Conservation (phyloP, 2,797 vertebrate species). For the Trematomus bernacchii region DNA sequence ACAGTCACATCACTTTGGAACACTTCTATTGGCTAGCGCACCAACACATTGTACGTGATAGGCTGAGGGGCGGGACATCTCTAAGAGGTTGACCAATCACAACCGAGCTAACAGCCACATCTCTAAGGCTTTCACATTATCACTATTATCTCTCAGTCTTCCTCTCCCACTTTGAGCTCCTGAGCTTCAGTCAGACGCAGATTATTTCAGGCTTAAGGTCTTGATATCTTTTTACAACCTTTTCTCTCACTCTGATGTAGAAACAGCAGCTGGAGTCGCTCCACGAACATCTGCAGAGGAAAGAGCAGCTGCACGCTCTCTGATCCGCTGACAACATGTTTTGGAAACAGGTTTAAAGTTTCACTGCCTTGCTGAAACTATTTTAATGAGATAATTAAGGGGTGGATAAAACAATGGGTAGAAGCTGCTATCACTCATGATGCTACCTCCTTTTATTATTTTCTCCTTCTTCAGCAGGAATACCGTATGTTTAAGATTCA, state of each 20-base stretch:
- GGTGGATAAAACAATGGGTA: constrained; percentile 41
- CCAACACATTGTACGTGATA: too few species aligned
- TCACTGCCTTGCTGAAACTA: constrained; percentile 50
- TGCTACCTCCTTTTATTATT: neutral
- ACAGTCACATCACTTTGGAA: too few species aligned
- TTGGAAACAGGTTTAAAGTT: constrained; percentile 69
- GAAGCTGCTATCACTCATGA: constrained; percentile 41
- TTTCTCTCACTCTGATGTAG: constrained; percentile 57
- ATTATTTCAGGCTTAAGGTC: constrained; percentile 61
- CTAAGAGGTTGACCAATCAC: neutral
- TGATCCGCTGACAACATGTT: constrained; percentile 54
- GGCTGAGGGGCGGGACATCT: too few species aligned
- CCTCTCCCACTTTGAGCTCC: constrained; percentile 33
- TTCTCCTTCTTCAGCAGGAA: neutral
- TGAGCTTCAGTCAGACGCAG: constrained; percentile 37
- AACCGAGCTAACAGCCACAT: constrained; percentile 24
- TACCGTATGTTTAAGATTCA: neutral
- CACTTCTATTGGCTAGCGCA: too few species aligned
- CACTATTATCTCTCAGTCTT: constrained; percentile 30
- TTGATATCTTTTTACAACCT: constrained; percentile 70
- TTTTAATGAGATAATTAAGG: constrained; percentile 65
- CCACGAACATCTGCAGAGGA: constrained; percentile 72
- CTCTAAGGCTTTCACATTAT: constrained; percentile 16
- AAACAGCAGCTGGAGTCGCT: constrained; percentile 72
- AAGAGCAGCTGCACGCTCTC: constrained; percentile 64